These are phyloP conservation scores for Meloidogyne exigua DNA, from an alignment of 1,140 invertebrate genomes.

Conservation along the genomic window DNA sequence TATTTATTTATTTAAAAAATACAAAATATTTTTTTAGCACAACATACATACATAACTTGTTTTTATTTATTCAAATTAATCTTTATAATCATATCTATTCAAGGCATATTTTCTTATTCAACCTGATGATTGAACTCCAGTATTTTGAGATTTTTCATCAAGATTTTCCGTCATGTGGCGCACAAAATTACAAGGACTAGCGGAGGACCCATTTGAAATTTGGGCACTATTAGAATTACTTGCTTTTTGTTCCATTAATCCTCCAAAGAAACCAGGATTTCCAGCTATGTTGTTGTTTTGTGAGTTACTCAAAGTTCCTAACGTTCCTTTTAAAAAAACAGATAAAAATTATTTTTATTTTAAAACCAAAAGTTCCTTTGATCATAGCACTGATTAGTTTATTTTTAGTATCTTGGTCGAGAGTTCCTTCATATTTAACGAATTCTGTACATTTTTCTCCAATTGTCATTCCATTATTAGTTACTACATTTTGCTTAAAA, in stretches of 20 bases:
- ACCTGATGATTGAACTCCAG: too few relatives aligned
- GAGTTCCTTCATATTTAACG: background rate
- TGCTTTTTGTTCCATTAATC: background rate
- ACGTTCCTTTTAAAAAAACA: background rate
- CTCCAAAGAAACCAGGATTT: background rate
- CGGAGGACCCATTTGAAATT: background rate
- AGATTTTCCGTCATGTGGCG: background rate
- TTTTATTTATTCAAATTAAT: too few relatives aligned
- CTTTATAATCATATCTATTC: too few relatives aligned
- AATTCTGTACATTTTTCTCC: background rate
- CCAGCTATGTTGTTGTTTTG: background rate
- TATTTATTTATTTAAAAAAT: too few relatives aligned
- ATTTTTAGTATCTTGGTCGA: background rate
- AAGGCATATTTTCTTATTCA: too few relatives aligned
- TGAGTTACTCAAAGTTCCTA: background rate
- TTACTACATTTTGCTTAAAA: background rate
- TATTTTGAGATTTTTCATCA: background rate
- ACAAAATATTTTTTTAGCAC: too few relatives aligned
- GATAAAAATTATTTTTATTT: background rate
- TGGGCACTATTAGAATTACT: background rate
- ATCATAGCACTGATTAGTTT: background rate
- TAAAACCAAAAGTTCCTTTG: background rate
- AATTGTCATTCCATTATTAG: background rate
- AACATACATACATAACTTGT: too few relatives aligned
- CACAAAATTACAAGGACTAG: background rate